These are phyloP conservation scores for Florisuga fusca DNA, from an alignment of 2,797 vertebrate genomes.

Conservation along the genomic window DNA sequence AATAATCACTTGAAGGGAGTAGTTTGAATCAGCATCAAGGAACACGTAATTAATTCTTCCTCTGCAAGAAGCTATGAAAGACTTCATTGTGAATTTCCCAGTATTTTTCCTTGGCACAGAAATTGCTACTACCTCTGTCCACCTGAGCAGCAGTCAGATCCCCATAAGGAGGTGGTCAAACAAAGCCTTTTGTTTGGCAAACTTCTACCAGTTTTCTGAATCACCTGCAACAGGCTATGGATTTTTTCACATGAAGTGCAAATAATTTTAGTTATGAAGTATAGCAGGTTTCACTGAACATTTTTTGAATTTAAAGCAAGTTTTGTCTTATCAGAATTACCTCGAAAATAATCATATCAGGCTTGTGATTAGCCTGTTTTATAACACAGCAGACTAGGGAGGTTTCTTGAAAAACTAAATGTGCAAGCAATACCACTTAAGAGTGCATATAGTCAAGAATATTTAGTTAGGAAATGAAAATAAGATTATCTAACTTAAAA, in stretches of 20 bases:
- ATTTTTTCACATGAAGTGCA: neutral
- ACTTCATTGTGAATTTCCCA: neutral
- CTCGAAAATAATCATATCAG: neutral
- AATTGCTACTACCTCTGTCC: neutral
- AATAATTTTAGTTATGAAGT: neutral
- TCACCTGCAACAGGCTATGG: neutral
- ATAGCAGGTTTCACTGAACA: neutral
- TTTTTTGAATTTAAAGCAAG: neutral
- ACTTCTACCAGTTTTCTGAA: neutral
- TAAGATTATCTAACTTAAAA: neutral
- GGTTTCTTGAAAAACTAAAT: neutral
- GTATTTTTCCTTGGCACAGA: neutral
- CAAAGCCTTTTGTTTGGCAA: neutral
- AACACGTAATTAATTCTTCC: neutral
- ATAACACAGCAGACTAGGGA: neutral
- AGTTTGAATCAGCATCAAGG: neutral
- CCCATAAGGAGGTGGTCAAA: neutral
- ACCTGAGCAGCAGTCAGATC: neutral
- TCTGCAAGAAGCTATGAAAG: neutral
- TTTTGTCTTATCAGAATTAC: neutral
- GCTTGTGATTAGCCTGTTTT: neutral
- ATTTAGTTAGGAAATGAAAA: neutral
- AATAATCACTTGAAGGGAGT: neutral
- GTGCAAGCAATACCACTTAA: neutral
- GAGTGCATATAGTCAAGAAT: neutral